Conservation (phyloP, 2,113 vertebrate genomes). For the Thunnus maccoyii region DNA sequence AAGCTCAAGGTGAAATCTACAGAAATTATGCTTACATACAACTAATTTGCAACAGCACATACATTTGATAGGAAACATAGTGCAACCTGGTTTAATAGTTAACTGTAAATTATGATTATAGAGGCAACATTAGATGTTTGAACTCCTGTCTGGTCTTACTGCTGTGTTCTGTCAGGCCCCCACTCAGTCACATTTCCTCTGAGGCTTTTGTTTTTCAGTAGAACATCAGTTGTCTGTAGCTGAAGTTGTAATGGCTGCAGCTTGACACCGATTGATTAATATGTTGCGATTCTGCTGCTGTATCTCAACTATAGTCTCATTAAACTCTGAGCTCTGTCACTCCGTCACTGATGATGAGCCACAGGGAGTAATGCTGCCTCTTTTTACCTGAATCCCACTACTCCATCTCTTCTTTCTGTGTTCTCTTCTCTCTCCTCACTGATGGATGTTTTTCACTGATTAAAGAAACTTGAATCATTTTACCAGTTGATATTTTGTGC, state of each 20-base stretch:
- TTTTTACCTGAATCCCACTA: not conserved
- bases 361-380: not conserved
- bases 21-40: too few species aligned
- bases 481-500: not conserved
- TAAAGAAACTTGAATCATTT: not conserved
- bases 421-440: not conserved
- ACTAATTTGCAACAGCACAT: too few species aligned
- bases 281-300: not conserved
- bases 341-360: not conserved
- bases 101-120: too few species aligned
- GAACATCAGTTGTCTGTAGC: not conserved
- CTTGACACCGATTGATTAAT: not conserved
- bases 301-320: not conserved
- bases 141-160: not conserved
- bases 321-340: slow-evolving; percentile 11
- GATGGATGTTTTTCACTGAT: not conserved
- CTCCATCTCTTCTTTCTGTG: too few species aligned
- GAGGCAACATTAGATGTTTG: too few species aligned
- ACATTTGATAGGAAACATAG: too few species aligned
- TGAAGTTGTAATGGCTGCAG: not conserved
- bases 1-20: too few species aligned
- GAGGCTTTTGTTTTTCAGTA: not conserved
- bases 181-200: not conserved
- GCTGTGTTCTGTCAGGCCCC: not conserved
- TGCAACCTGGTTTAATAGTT: too few species aligned